Evolutionary conservation across 2,113 vertebrate species (phyloP).

Genomic region (Anas platyrhynchos): DNA sequence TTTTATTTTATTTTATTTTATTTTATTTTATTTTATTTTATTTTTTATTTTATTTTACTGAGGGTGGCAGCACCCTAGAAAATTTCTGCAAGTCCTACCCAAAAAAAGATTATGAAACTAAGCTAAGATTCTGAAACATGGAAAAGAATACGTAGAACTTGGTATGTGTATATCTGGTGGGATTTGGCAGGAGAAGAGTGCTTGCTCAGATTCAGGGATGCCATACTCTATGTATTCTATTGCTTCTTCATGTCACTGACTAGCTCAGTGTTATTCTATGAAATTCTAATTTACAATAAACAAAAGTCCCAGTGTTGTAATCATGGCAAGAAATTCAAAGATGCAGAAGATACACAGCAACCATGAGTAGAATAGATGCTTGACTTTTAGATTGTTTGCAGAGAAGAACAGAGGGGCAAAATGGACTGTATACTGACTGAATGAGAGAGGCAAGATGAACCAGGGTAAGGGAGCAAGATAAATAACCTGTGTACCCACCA

Average conservation of each 20-base stretch:
- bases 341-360: background rate
- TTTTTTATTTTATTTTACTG: background rate
- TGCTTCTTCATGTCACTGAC: background rate
- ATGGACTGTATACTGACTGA: rapidly evolving
- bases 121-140: background rate
- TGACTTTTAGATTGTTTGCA: background rate
- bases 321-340: background rate
- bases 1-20: background rate
- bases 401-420: background rate
- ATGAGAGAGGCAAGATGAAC: background rate
- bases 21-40: background rate
- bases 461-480: background rate
- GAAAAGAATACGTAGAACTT: background rate
- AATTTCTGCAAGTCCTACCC: background rate
- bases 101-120: background rate
- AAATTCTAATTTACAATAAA: background rate
- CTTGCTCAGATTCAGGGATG: background rate
- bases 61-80: background rate
- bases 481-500: background rate
- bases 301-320: background rate
- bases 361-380: background rate
- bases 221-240: background rate
- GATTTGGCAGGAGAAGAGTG: background rate
- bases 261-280: background rate
- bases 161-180: too few species aligned